Evolutionary conservation across 2,888 invertebrate genomes (phyloP).

Genomic region (Aquatica leii): DNA sequence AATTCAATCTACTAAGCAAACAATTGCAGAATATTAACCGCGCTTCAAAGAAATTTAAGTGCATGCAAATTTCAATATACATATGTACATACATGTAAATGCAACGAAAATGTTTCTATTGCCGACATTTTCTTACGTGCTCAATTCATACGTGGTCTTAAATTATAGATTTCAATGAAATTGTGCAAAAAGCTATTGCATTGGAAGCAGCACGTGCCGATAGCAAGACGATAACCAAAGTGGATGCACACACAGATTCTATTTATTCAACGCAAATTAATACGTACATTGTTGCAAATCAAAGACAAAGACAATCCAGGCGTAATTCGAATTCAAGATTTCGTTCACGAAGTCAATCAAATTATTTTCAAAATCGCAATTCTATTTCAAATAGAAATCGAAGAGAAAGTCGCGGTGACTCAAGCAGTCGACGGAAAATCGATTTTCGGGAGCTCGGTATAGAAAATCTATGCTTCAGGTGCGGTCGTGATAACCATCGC

Average conservation of each 20-base stretch:
- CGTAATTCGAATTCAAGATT: too few relatives aligned
- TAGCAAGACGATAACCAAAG: constrained; percentile 1
- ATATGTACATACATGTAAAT: too few relatives aligned
- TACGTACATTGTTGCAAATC: background rate
- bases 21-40: constrained; percentile 7
- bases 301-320: constrained; percentile 4
- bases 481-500: constrained; percentile 3
- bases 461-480: background rate
- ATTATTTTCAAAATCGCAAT: too few relatives aligned
- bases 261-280: too few relatives aligned
- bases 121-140: constrained; percentile 10
- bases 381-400: background rate
- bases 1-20: background rate
- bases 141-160: too few relatives aligned
- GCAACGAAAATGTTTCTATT: background rate
- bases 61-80: constrained; percentile 1
- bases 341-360: too few relatives aligned
- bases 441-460: constrained; percentile 2
- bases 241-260: constrained; percentile 4
- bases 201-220: too few relatives aligned
- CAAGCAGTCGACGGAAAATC: too few relatives aligned
- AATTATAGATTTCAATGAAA: too few relatives aligned
- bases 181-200: too few relatives aligned
- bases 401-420: too few relatives aligned
- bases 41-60: background rate